A percentile compares a stretch with the other conserved stretches of the same genome.
phyloP scores from a whole-genome alignment of 1,140 invertebrate species.

The Halictus rubicundus region DNA sequence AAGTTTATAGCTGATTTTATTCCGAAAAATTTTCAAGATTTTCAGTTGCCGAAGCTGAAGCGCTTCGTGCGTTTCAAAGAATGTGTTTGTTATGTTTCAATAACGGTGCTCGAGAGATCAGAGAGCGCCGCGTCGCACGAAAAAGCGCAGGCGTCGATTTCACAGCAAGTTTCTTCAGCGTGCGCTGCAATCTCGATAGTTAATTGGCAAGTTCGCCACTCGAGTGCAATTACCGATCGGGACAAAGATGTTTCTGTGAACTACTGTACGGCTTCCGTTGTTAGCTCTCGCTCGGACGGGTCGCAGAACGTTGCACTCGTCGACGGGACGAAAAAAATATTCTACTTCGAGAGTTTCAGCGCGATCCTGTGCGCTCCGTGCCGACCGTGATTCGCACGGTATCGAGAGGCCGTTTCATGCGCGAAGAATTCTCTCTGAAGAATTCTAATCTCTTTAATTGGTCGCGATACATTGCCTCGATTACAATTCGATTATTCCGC shows the following conservation, averaged over 20 bases:
- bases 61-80: not conserved
- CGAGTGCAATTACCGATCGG: not conserved
- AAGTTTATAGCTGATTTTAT: no score
- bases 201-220: conserved; percentile 8
- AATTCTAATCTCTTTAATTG: no score
- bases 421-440: not conserved
- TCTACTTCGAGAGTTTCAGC: not conserved
- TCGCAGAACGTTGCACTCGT: not conserved
- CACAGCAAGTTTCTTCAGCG: not conserved
- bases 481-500: conserved; percentile 36
- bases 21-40: no score
- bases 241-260: conserved; percentile 23
- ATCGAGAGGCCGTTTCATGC: not conserved
- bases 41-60: no score
- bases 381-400: not conserved
- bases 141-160: not conserved
- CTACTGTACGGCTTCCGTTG: not conserved
- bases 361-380: not conserved
- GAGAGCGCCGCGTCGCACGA: not conserved
- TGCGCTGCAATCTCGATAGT: not conserved
- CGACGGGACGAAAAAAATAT: not conserved
- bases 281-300: not conserved
- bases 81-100: not conserved
- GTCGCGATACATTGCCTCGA: not conserved
- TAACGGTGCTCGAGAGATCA: not conserved